These are phyloP conservation scores for Isichthys henryi DNA, from an alignment of 2,113 vertebrate species.

Conservation along the genomic window DNA sequence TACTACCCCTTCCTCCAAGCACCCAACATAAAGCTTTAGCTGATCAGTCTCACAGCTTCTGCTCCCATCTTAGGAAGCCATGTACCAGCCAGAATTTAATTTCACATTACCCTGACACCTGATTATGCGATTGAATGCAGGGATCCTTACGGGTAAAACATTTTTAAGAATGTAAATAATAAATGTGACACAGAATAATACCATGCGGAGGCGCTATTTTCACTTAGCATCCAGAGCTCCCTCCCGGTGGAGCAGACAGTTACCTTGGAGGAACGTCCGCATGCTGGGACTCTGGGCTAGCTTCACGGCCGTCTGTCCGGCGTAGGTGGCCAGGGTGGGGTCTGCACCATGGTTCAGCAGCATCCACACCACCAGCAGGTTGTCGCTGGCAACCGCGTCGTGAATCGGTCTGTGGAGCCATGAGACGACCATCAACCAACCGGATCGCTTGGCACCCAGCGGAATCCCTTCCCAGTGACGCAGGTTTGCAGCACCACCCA, in stretches of 20 bases:
- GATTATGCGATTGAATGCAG: background rate
- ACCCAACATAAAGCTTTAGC: background rate
- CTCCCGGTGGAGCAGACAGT: background rate
- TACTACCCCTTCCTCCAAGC: background rate
- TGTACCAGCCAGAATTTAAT: background rate
- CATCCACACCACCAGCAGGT: constrained; percentile 90
- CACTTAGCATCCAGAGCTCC: background rate
- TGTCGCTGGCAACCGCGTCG: constrained; percentile 90
- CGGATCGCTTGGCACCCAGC: too few species aligned
- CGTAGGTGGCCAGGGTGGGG: constrained; percentile 93
- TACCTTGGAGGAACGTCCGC: constrained; percentile 88
- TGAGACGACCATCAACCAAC: background rate
- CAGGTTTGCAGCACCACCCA: background rate
- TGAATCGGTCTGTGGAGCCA: constrained; percentile 76
- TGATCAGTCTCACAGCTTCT: background rate
- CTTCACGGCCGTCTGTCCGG: constrained; percentile 89
- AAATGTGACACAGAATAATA: background rate
- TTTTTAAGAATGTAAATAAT: background rate
- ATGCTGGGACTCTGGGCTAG: constrained; percentile 83
- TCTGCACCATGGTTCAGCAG: constrained; percentile 93
- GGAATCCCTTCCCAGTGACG: background rate
- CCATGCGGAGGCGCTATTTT: background rate
- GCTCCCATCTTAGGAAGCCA: background rate
- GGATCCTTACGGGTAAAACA: background rate
- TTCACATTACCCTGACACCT: background rate